phyloP scores from a whole-genome alignment of 2,113 vertebrate species.

The Pituophis catenifer region DNA sequence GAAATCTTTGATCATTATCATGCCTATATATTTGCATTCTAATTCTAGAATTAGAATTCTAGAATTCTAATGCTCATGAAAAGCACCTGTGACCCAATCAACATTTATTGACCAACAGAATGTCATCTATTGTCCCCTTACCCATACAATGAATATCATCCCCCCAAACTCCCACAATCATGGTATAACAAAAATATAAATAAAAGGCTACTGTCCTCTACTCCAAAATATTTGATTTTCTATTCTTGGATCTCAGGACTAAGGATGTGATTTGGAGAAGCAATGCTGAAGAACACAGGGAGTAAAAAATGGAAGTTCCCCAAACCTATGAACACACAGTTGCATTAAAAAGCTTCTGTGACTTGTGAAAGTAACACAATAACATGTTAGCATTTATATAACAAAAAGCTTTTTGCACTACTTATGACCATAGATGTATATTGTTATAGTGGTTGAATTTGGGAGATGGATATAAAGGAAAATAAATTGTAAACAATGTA shows the following conservation, averaged over 20 bases:
- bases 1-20: not conserved
- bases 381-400: not conserved
- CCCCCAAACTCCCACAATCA: not conserved
- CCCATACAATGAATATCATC: not conserved
- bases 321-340: not conserved
- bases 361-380: not conserved
- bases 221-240: not conserved
- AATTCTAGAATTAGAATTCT: too few relatives aligned
- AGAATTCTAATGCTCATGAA: not conserved
- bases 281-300: not conserved
- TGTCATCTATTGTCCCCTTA: not conserved
- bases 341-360: not conserved
- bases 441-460: not conserved
- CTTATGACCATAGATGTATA: not conserved
- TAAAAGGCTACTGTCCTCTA: not conserved
- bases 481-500: not conserved
- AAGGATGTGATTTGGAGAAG: not conserved
- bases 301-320: not conserved
- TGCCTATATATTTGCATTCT: not conserved
- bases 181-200: not conserved
- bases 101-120: not conserved
- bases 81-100: not conserved
- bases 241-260: not conserved
- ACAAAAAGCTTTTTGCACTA: not conserved
- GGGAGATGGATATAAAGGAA: not conserved